phyloP scores from a whole-genome alignment of 2,888 invertebrate genomes.

The Tiliacea citrago region DNA sequence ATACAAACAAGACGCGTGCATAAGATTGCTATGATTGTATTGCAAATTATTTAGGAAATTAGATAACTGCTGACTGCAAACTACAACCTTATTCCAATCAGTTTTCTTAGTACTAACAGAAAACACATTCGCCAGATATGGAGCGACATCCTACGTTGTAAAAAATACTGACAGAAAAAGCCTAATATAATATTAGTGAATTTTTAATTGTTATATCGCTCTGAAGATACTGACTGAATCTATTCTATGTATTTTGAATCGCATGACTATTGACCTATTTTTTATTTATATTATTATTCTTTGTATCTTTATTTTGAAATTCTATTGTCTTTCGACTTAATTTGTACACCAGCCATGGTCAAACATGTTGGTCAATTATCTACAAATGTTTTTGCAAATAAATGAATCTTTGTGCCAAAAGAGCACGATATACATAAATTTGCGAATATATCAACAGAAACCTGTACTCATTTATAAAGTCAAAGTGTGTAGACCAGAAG shows the following conservation, averaged over 20 bases:
- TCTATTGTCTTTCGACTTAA: no score
- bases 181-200: no score
- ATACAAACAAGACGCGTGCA: conserved; percentile 51
- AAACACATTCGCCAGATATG: conserved; percentile 7
- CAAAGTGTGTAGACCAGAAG: conserved; percentile 46
- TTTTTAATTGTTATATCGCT: no score
- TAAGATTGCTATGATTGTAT: conserved; percentile 47
- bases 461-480: conserved; percentile 42
- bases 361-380: no score
- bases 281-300: no score
- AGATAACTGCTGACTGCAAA: conserved; percentile 44
- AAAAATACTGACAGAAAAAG: no score
- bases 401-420: conserved; percentile 10
- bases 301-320: no score
- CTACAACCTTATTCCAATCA: conserved; percentile 19
- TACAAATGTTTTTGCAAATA: no score
- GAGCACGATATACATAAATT: conserved; percentile 20
- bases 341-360: no score
- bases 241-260: no score
- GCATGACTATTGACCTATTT: no score
- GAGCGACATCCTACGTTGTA: neutral
- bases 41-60: conserved; percentile 54
- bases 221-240: no score
- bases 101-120: conserved; percentile 37
- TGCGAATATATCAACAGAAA: conserved; percentile 47